A percentile compares a stretch with the other conserved stretches of the same genome.
These are phyloP conservation scores for Sinocyclocheilus maitianheensis DNA, from an alignment of 2,113 vertebrate genomes.

Conservation along the genomic window DNA sequence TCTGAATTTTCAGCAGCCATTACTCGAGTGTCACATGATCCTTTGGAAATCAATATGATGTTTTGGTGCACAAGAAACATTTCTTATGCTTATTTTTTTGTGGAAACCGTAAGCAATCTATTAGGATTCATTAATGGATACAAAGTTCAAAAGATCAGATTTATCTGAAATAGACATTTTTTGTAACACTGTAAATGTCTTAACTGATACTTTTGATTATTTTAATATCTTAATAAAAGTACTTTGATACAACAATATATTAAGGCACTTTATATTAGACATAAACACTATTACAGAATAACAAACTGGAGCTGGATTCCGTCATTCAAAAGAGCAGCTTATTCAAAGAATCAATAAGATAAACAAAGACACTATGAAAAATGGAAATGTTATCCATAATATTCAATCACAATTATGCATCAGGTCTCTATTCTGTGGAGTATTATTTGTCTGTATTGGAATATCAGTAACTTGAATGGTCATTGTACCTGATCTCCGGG, in stretches of 20 bases:
- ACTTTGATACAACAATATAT: too few relatives aligned
- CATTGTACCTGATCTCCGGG: slow-evolving; percentile 83
- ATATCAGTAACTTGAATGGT: not conserved
- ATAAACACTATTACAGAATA: not conserved
- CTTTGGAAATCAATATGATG: too few relatives aligned
- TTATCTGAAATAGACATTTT: too few relatives aligned
- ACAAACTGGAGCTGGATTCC: not conserved
- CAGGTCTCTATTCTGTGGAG: not conserved
- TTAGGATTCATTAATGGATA: not conserved
- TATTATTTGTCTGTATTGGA: not conserved
- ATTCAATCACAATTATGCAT: not conserved
- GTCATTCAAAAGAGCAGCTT: not conserved
- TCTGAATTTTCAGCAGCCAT: too few relatives aligned
- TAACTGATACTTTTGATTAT: too few relatives aligned
- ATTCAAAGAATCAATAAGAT: not conserved
- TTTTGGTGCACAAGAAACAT: too few relatives aligned
- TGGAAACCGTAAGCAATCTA: not conserved
- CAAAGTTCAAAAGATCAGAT: too few relatives aligned
- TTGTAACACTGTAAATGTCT: too few relatives aligned
- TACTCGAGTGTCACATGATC: too few relatives aligned
- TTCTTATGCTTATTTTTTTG: too few relatives aligned
- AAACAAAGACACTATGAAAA: not conserved
- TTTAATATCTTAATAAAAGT: too few relatives aligned
- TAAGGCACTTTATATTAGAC: not conserved
- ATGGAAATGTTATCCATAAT: not conserved